phyloP scores from a whole-genome alignment of 2,797 vertebrate genomes.

The Hoplostethus mediterraneus region DNA sequence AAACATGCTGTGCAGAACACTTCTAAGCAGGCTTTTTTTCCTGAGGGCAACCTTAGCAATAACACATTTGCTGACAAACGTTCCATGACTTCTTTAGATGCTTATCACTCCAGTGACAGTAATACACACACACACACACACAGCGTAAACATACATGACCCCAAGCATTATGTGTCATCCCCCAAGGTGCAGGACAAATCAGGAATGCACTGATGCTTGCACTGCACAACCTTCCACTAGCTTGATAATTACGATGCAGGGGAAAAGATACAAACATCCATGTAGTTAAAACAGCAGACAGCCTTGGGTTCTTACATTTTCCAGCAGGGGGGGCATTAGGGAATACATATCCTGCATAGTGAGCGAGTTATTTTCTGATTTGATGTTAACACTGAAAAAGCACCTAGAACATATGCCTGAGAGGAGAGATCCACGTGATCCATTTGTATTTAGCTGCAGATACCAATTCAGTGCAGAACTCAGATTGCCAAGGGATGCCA shows the following conservation, averaged over 20 bases:
- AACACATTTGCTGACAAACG: constrained; percentile 35
- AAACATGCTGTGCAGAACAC: constrained; percentile 23
- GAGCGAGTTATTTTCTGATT: not conserved
- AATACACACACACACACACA: not conserved
- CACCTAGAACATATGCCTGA: not conserved
- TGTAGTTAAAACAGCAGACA: constrained; percentile 6
- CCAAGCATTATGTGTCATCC: not conserved
- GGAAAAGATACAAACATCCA: constrained; percentile 17
- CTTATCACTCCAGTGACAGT: constrained; percentile 18
- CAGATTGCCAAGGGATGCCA: not conserved
- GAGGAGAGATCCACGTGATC: not conserved
- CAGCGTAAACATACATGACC: constrained; percentile 2
- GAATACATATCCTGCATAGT: not conserved
- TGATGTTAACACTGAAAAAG: not conserved
- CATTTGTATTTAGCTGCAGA: not conserved
- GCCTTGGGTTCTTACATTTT: not conserved
- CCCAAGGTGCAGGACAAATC: constrained; percentile 30
- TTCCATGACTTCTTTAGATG: not conserved
- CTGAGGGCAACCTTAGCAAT: constrained; percentile 44
- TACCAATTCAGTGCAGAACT: not conserved
- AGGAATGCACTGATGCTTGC: constrained; percentile 9
- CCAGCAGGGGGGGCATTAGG: not conserved
- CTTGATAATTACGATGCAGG: not conserved
- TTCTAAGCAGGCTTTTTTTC: constrained; percentile 36
- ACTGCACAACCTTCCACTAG: not conserved